Percentiles rank a stretch among this genome's conserved stretches.
Conservation (phyloP, 1,140 invertebrate species). For the Wiebesia pumilae region DNA sequence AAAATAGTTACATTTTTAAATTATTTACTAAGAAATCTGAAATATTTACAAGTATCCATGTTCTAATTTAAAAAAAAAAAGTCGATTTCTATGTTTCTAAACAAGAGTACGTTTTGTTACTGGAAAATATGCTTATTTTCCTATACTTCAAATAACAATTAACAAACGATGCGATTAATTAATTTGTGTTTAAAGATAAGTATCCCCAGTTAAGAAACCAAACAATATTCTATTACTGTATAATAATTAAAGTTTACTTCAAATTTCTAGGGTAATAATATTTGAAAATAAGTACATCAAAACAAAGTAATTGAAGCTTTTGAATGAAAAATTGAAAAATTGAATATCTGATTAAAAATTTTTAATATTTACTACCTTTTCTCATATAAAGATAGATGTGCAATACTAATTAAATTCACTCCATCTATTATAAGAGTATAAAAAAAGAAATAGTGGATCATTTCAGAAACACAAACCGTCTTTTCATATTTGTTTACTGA, state of each 20-base stretch:
- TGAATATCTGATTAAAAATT: not conserved
- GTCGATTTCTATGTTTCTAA: not conserved
- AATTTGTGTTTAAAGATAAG: not conserved
- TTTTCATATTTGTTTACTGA: constrained; percentile 73
- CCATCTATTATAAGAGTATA: constrained; percentile 10
- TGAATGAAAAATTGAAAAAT: not conserved
- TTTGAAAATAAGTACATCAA: not conserved
- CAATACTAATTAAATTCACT: not conserved
- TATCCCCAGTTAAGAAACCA: not conserved
- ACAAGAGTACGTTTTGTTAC: constrained; percentile 2
- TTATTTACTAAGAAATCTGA: constrained; percentile 3
- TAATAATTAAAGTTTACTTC: not conserved
- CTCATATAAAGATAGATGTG: not conserved
- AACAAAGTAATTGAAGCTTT: not conserved
- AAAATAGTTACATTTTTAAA: not conserved
- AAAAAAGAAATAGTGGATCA: not conserved
- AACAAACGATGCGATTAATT: not conserved
- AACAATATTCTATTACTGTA: not conserved
- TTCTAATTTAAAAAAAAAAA: not conserved
- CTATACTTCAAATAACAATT: constrained; percentile 9
- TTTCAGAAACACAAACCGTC: not conserved
- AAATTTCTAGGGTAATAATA: not conserved
- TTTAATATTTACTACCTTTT: not conserved
- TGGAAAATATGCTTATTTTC: not conserved
- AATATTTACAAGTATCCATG: constrained; percentile 47